Base-by-base conservation (phyloP, 2,888 invertebrate genomes). In the Melipona bicolor region DNA sequence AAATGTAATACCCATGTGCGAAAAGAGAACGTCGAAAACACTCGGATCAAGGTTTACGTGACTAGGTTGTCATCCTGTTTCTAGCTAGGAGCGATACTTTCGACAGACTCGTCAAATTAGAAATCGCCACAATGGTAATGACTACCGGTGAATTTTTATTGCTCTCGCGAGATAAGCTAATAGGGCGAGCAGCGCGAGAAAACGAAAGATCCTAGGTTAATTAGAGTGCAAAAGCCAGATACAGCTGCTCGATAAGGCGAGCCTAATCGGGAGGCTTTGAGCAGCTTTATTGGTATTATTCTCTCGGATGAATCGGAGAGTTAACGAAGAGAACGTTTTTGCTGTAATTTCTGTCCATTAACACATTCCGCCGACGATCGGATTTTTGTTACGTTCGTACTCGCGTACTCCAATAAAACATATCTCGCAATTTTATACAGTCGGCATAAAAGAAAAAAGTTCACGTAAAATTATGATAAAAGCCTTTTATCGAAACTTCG, bases 1-100 rank as follows among this genome's bases (percentile, higher is more conserved):
- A 73, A 70, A 64, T 62, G 32, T 61, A 24, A 27, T 15, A 27
- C 32, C 64, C 21, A 81, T 59, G 52, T 56, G 56, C 24, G 83
- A 69, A 70, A 59, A 67, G 50, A 15, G 17, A 24, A 50, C 36
- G 11, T n/a, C n/a, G n/a, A 27, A 27, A 59, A 67, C 4, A 67
- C 4, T 43, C 5, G 32, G 56, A 21, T 32, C 19, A 11, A 32
- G n/a, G 59, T 69, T 76, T 36, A 24, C 24, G 62, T 43, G 17
- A n/a, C 43, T 17, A 24, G 2, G 56, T 43, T 1, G 9, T 4
- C 19, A 24, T 19, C 24, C 6, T 11, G 4, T 24, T 21, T 21
- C 61, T 24, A 2, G 1, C 11, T 27, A 13, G 72, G 0, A 61
- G 19, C 36, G 43, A n/a, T 59, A 50, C 9, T 21, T 49, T 13